Percentiles rank a stretch among this genome's conserved stretches.
phyloP scores from a whole-genome alignment of 2,113 vertebrate genomes.

The Piprites chloris region DNA sequence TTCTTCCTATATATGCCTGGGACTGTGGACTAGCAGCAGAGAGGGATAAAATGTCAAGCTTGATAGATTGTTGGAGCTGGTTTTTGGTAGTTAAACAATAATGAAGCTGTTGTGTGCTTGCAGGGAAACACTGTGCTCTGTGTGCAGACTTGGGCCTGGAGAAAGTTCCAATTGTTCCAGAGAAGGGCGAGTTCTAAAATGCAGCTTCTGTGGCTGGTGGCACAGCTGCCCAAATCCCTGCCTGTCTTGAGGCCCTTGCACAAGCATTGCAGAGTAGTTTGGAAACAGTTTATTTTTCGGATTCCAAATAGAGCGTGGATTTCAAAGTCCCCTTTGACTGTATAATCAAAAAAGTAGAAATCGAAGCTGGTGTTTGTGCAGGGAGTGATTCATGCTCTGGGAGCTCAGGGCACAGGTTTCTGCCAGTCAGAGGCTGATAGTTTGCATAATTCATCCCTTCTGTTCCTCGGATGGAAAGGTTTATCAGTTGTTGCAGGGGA shows the following conservation, averaged over 20 bases:
- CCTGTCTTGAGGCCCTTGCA: slow-evolving; percentile 26
- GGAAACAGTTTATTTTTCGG: slow-evolving; percentile 67
- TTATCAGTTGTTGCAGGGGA: background rate
- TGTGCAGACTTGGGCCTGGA: slow-evolving; percentile 53
- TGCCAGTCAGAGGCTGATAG: background rate
- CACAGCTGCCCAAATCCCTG: slow-evolving; percentile 56
- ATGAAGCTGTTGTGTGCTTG: slow-evolving; percentile 58
- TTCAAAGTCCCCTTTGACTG: background rate
- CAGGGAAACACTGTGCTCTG: slow-evolving; percentile 63
- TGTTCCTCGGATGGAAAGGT: background rate
- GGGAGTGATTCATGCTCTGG: background rate
- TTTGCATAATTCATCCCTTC: background rate
- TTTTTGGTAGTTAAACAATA: slow-evolving; percentile 69
- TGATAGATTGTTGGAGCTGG: slow-evolving; percentile 62
- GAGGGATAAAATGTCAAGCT: slow-evolving; percentile 35
- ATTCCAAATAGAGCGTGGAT: slow-evolving; percentile 4
- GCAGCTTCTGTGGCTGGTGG: slow-evolving; percentile 46
- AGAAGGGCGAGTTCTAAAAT: slow-evolving; percentile 20
- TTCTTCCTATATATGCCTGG: background rate
- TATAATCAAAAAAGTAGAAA: background rate
- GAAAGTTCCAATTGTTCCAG: slow-evolving; percentile 64
- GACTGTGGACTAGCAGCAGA: slow-evolving; percentile 9
- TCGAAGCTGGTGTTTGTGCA: background rate
- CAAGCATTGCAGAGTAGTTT: slow-evolving; percentile 37
- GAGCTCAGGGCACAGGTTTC: background rate